Evolutionary conservation across 2,113 vertebrate species (phyloP).

Genomic region (Percina caprodes): DNA sequence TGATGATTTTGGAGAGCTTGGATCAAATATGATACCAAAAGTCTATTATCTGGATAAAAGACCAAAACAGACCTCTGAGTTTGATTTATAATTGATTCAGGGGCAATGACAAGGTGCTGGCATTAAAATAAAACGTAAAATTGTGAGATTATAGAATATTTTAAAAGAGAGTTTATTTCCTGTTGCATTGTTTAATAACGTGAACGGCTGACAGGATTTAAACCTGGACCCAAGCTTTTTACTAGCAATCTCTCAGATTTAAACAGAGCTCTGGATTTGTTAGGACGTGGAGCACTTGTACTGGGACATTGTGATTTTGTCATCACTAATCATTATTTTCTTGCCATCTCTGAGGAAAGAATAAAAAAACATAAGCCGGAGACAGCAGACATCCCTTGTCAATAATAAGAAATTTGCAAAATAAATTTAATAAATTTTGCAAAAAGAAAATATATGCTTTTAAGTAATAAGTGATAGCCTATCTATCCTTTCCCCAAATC

Average conservation of each 20-base stretch:
- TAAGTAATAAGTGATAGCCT: not conserved
- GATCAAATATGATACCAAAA: conserved; percentile 13
- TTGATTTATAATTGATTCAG: conserved; percentile 43
- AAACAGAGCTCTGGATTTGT: conserved; percentile 18
- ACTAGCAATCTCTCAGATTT: not conserved
- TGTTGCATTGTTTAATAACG: conserved; percentile 6
- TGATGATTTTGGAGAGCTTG: conserved; percentile 5
- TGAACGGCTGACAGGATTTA: conserved; percentile 3
- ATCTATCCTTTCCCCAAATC: not conserved
- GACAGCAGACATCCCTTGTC: not conserved
- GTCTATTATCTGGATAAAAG: conserved; percentile 4
- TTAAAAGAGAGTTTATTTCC: not conserved
- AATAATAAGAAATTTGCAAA: not conserved
- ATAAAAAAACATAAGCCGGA: not conserved
- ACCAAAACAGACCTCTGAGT: conserved; percentile 14
- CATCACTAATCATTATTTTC: not conserved
- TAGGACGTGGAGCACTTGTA: not conserved
- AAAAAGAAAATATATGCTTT: not conserved
- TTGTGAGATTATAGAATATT: not conserved
- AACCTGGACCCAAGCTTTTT: conserved; percentile 15
- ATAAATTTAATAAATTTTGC: not conserved
- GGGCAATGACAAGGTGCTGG: not conserved
- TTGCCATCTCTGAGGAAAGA: not conserved
- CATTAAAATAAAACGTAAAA: not conserved
- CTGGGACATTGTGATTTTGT: not conserved